A percentile compares a stretch with the other conserved stretches of the same genome.
These are phyloP conservation scores for Arbacia lixula DNA, from an alignment of 53 echinoderm and acorn worm genomes.

Conservation along the genomic window DNA sequence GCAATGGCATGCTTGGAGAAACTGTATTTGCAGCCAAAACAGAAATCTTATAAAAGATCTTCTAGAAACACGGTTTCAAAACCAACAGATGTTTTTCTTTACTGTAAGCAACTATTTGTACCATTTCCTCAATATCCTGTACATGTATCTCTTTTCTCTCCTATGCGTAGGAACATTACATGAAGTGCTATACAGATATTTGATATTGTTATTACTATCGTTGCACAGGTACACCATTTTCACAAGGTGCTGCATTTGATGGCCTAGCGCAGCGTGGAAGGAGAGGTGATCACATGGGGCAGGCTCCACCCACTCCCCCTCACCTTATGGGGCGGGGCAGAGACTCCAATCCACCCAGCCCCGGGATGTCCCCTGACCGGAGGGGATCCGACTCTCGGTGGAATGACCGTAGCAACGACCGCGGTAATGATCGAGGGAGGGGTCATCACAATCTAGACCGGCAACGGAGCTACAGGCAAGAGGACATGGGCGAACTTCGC, in stretches of 20 bases:
- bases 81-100: too few species aligned
- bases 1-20: too few species aligned
- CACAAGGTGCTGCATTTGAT: conserved; percentile 15
- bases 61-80: too few species aligned
- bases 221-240: conserved; percentile 47
- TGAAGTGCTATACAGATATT: neutral
- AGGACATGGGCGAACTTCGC: neutral
- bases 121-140: too few species aligned
- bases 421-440: neutral
- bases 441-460: neutral
- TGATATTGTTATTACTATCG: neutral
- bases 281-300: neutral
- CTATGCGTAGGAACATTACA: neutral
- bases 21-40: too few species aligned
- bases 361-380: conserved; percentile 6
- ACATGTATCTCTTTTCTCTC: too few species aligned
- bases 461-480: neutral
- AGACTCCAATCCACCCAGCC: neutral
- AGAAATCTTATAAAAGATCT: too few species aligned
- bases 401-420: neutral
- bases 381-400: neutral
- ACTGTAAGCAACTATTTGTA: too few species aligned
- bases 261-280: neutral
- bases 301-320: neutral
- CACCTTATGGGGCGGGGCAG: neutral